A percentile compares a stretch with the other conserved stretches of the same genome.
Evolutionary conservation across 1,140 invertebrate genomes (phyloP).

Genomic region (Formica exsecta): DNA sequence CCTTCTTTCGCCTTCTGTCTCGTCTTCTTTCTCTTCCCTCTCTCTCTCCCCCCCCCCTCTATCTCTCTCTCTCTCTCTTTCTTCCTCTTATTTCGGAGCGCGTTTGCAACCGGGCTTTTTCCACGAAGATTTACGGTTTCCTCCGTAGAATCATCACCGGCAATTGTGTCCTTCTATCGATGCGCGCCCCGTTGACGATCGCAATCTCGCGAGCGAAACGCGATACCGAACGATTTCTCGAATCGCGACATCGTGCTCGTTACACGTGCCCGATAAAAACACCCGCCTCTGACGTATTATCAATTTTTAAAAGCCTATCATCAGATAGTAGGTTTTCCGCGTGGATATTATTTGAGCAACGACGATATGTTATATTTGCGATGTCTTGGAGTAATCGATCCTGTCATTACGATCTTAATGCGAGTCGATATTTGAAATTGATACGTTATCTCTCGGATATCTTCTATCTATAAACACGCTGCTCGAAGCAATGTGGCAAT

Average conservation of each 20-base stretch:
- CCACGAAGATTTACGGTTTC: slow-evolving; percentile 45
- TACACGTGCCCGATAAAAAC: slow-evolving; percentile 20
- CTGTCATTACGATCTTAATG: slow-evolving; percentile 31
- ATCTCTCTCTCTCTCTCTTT: neutral
- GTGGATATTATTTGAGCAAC: neutral
- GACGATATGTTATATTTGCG: slow-evolving; percentile 30
- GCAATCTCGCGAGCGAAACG: slow-evolving; percentile 51
- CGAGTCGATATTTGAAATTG: slow-evolving; percentile 38
- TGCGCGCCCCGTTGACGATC: slow-evolving; percentile 12
- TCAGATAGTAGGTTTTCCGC: slow-evolving; percentile 19
- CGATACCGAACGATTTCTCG: slow-evolving; percentile 28
- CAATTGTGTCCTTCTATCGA: slow-evolving; percentile 14
- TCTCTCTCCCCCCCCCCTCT: neutral
- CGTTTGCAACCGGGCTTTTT: slow-evolving; percentile 45
- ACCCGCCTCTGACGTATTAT: slow-evolving; percentile 23
- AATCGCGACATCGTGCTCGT: neutral
- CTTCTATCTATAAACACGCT: slow-evolving; percentile 19
- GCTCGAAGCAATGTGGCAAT: slow-evolving; percentile 25
- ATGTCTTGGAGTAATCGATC: slow-evolving; percentile 35
- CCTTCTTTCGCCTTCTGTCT: slow-evolving; percentile 27
- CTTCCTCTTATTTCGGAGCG: slow-evolving; percentile 28
- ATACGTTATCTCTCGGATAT: slow-evolving; percentile 41
- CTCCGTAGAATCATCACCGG: slow-evolving; percentile 1
- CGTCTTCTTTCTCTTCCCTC: neutral
- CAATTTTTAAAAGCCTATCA: slow-evolving; percentile 17